Percentiles rank a stretch among this genome's conserved stretches.
phyloP scores from a whole-genome alignment of 2,113 vertebrate genomes.

The Oceanites oceanicus region DNA sequence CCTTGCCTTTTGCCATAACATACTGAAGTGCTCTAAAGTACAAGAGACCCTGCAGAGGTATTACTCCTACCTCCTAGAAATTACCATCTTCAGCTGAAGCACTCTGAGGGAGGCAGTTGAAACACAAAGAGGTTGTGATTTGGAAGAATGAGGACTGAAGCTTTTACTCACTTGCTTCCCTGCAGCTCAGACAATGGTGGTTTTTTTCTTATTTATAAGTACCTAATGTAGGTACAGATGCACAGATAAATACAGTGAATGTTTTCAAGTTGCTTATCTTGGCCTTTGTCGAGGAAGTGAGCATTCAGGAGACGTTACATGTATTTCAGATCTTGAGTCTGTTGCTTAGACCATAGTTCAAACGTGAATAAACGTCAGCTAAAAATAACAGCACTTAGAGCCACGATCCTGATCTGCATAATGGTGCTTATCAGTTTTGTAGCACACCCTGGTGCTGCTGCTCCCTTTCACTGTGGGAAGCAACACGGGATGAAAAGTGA shows the following conservation, averaged over 20 bases:
- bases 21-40: neutral
- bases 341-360: neutral
- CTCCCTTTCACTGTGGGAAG: neutral
- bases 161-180: neutral
- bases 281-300: neutral
- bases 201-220: neutral
- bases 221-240: neutral
- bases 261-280: conserved; percentile 28
- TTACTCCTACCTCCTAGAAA: neutral
- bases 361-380: neutral
- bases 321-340: neutral
- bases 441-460: neutral
- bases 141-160: neutral
- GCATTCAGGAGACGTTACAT: neutral
- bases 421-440: neutral
- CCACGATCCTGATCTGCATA: conserved; percentile 22
- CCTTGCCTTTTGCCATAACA: neutral
- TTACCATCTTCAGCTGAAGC: neutral
- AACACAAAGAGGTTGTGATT: neutral
- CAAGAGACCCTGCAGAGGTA: neutral
- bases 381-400: conserved; percentile 36
- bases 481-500: neutral
- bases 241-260: neutral
- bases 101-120: neutral
- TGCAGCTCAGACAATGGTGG: neutral